Conservation (phyloP, 92 coral and sea anemone genomes). For the Porites lobata region DNA sequence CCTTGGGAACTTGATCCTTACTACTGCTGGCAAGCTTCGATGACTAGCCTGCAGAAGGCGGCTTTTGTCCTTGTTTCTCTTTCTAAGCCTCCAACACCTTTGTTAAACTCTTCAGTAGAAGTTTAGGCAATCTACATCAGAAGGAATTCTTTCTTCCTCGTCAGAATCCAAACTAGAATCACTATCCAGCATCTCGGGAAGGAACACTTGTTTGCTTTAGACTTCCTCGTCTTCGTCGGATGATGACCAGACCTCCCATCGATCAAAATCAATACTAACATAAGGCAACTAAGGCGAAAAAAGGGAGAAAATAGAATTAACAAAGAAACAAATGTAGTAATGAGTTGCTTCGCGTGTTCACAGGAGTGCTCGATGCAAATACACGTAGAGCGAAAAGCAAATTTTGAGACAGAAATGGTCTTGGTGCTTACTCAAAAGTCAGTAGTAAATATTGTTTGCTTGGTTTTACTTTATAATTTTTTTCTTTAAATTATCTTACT, state of each 20-base stretch:
- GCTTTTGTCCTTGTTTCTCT: not conserved
- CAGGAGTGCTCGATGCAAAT: no score
- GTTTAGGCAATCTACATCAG: conserved; percentile 31
- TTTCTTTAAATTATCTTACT: no score
- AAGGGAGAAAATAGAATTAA: not conserved
- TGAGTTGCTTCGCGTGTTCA: no score
- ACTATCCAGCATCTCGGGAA: conserved; percentile 86
- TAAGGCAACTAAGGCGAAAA: conserved; percentile 71
- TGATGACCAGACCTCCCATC: conserved; percentile 94
- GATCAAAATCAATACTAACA: conserved; percentile 87
- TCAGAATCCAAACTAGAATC: conserved; percentile 51
- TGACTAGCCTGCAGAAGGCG: no score
- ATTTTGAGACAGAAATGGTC: no score
- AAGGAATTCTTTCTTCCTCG: conserved; percentile 17
- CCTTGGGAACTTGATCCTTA: no score
- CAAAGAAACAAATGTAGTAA: no score
- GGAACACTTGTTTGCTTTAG: conserved; percentile 48
- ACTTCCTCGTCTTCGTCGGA: conserved; percentile 81
- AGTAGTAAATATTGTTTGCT: no score
- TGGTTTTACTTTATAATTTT: no score
- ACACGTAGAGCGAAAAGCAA: no score
- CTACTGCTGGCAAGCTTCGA: no score
- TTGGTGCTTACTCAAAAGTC: no score
- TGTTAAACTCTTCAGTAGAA: not conserved
- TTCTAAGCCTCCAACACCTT: not conserved